Evolutionary conservation across 2,113 vertebrate genomes (phyloP), one percentile per base, ranked within the genome.

Genomic region (Dermatemys mawii): DNA sequence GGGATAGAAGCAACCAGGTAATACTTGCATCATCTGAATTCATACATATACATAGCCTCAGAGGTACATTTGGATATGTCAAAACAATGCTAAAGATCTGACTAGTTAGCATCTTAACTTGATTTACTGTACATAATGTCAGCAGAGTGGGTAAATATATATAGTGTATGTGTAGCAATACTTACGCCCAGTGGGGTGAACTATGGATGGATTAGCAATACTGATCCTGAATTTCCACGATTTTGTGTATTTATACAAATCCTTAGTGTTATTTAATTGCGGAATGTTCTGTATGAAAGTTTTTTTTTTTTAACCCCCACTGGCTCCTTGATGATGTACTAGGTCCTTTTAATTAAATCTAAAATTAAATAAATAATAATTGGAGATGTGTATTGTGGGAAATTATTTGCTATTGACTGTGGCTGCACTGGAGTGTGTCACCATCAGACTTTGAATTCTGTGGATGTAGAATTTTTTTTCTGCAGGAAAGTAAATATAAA

Each of bases 1-100:
- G 98, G 98, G 97, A 98, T 46, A 92, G 48, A 93, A 96, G 90
- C 92, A 98, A 97, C 83, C 98, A 98, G 98, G 98, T 98, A 95
- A 97, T 19, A 16, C 67, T 78, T 44, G 48, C 51, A 46, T 78
- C 0, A 1, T 82, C 54, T 90, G 27, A 41, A 93, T 1, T 32
- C 21, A 21, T n/a, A 49, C 57, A 2, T 12, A 17, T 78, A 17
- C 48, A 78, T 70, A 19, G 26, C 46, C 41, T 87, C 86, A 19
- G 35, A 67, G 9, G 3, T 94, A 24, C 9, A 6, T 67, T 83
- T 60, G 16, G 6, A 11, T 84, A 9, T 70, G 41, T 83, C 11
- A 44, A 11, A 84, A 57, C 26, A 84, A 44, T 53, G 83, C 13
- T 1, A 60, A 19, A 44, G 38, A 57, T 49, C 3, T 0, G 54